Percentiles rank a stretch among this genome's conserved stretches.
Evolutionary conservation across 2,888 invertebrate genomes (phyloP).

Genomic region (Tenodera sinensis): DNA sequence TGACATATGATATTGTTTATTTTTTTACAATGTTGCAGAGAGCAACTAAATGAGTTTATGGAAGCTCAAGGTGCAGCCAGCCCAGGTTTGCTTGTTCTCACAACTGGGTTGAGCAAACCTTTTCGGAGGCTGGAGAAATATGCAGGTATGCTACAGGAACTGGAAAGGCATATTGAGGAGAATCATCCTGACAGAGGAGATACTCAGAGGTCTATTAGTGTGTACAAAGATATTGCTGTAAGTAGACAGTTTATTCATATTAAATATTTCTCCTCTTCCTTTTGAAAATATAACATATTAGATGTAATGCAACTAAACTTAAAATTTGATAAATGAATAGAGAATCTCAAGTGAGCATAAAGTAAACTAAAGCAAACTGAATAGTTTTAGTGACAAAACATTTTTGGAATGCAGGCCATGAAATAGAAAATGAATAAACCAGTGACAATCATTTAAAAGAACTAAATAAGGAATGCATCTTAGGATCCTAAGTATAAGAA

Average conservation of each 20-base stretch:
- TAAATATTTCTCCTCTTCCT: neutral
- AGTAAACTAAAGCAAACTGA: too few relatives aligned
- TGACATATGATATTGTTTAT: too few relatives aligned
- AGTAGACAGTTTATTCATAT: conserved; percentile 41
- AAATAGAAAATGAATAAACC: too few relatives aligned
- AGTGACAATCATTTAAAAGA: too few relatives aligned
- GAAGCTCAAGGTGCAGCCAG: conserved; percentile 80
- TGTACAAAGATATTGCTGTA: conserved; percentile 93
- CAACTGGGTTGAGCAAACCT: conserved; percentile 90
- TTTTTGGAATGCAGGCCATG: too few relatives aligned
- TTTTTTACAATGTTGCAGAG: conserved; percentile 50
- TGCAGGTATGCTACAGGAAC: conserved; percentile 88
- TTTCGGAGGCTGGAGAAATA: conserved; percentile 94
- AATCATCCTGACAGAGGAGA: conserved; percentile 95
- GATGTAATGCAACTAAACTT: too few relatives aligned
- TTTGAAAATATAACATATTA: neutral
- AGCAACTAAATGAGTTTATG: conserved; percentile 81
- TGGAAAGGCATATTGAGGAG: conserved; percentile 93
- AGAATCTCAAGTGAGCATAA: too few relatives aligned
- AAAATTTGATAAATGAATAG: too few relatives aligned
- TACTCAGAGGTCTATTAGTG: conserved; percentile 89
- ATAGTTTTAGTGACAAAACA: too few relatives aligned
- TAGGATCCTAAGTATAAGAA: too few relatives aligned
- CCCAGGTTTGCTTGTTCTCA: conserved; percentile 84
- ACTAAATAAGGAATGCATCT: too few relatives aligned